Conservation (phyloP, 35 echinoderm and acorn worm species). For the Apostichopus japonicus region DNA sequence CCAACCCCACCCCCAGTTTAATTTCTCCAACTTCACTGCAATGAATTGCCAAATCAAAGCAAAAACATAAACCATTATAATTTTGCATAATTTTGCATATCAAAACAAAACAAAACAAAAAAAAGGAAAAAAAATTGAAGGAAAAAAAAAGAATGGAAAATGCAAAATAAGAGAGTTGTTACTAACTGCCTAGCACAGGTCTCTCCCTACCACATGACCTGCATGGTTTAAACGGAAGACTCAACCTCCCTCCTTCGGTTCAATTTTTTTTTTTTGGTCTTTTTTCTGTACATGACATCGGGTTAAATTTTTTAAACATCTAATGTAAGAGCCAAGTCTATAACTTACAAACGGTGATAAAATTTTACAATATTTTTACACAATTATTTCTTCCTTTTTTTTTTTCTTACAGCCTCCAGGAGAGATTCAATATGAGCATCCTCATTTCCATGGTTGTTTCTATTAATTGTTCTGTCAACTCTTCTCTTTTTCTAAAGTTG, state of each 20-base stretch:
- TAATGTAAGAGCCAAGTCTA: conserved; percentile 26
- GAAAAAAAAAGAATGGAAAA: background rate
- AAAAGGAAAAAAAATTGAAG: background rate
- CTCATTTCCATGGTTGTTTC: background rate
- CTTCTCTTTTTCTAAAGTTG: too few species aligned
- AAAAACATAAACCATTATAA: background rate
- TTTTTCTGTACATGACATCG: background rate
- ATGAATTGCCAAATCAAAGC: background rate
- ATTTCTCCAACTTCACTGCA: background rate
- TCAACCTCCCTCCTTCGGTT: background rate
- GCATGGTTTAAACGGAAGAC: conserved; percentile 26
- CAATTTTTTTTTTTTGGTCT: background rate
- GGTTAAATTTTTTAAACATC: conserved; percentile 21
- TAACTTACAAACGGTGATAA: conserved; percentile 29
- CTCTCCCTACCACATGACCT: background rate
- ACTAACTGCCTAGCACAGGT: background rate
- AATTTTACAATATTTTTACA: conserved; percentile 39
- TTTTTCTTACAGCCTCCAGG: conserved; percentile 15
- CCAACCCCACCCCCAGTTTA: background rate
- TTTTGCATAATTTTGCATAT: conserved; percentile 49
- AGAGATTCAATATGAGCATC: background rate
- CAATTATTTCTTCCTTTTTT: background rate
- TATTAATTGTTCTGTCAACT: background rate
- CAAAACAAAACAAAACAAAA: background rate
- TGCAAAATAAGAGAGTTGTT: background rate